These are phyloP conservation scores for Papilio polyxenes DNA, from an alignment of 1,140 invertebrate species.

Conservation along the genomic window DNA sequence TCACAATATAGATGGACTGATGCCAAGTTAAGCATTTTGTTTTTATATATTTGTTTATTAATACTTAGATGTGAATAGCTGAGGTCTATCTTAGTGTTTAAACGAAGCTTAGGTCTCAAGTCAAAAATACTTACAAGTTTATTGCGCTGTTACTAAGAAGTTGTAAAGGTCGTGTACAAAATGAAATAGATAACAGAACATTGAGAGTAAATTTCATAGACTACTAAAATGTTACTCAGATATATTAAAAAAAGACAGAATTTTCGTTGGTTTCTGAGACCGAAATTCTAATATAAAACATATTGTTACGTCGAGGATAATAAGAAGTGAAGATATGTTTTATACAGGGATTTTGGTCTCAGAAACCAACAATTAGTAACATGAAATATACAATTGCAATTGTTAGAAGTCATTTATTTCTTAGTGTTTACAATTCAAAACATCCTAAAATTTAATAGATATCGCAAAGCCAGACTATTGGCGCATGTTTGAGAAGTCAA, in stretches of 20 bases:
- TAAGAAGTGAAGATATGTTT: too few species aligned
- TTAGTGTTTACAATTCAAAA: neutral
- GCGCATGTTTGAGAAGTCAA: neutral
- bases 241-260: neutral
- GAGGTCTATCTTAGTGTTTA: neutral
- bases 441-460: neutral
- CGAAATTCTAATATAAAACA: too few species aligned
- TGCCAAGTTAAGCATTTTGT: neutral
- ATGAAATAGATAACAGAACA: neutral
- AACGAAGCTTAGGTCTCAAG: neutral
- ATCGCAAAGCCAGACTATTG: neutral
- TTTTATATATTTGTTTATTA: constrained; percentile 19
- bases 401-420: neutral
- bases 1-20: neutral
- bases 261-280: neutral
- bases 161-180: constrained; percentile 12
- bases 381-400: neutral
- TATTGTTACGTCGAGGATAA: too few species aligned
- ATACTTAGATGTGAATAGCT: neutral
- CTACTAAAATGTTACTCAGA: too few species aligned
- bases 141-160: neutral
- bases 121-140: constrained; percentile 20
- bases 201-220: neutral
- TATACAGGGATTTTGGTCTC: too few species aligned
- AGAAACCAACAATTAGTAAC: too few species aligned